These are phyloP conservation scores for Cremastinae sp. DNA, from an alignment of 2,888 invertebrate species.

Conservation along the genomic window DNA sequence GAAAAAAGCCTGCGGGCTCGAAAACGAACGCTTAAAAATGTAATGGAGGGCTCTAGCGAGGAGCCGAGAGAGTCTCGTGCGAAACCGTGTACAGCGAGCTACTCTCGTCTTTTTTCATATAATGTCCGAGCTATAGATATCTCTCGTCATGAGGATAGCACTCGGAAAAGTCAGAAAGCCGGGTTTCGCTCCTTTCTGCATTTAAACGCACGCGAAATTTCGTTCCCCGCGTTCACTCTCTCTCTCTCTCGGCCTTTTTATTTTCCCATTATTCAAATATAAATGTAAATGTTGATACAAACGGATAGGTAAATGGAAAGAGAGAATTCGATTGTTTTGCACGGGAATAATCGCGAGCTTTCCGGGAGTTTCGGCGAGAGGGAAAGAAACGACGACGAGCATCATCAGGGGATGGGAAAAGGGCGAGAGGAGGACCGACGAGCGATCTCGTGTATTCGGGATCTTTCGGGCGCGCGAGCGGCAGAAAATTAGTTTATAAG, in stretches of 20 bases:
- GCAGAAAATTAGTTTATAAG: slow-evolving; percentile 80
- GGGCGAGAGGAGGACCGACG: slow-evolving; percentile 27
- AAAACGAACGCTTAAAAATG: slow-evolving; percentile 78
- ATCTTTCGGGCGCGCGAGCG: slow-evolving; percentile 53
- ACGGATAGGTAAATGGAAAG: slow-evolving; percentile 80
- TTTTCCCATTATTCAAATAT: slow-evolving; percentile 81
- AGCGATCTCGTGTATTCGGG: slow-evolving; percentile 54
- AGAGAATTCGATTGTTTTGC: slow-evolving; percentile 80
- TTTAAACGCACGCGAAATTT: slow-evolving; percentile 17
- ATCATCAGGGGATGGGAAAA: slow-evolving; percentile 28
- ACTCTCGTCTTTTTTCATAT: slow-evolving; percentile 22
- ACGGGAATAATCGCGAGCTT: slow-evolving; percentile 61
- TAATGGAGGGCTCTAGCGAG: slow-evolving; percentile 61
- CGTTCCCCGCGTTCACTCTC: slow-evolving; percentile 11
- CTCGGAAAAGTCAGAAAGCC: slow-evolving; percentile 19
- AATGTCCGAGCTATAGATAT: slow-evolving; percentile 13
- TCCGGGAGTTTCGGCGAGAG: slow-evolving; percentile 37
- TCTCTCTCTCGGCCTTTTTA: slow-evolving; percentile 72
- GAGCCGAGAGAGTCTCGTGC: slow-evolving; percentile 62
- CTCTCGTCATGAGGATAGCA: slow-evolving; percentile 3
- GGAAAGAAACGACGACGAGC: no score
- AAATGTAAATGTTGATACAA: slow-evolving; percentile 81
- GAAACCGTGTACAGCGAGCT: slow-evolving; percentile 49
- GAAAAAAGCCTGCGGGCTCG: slow-evolving; percentile 73
- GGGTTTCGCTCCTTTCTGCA: neutral